Evolutionary conservation across 2,113 vertebrate genomes (phyloP), one percentile per base, ranked within the genome.

Genomic region (Emydocephalus ijimae): DNA sequence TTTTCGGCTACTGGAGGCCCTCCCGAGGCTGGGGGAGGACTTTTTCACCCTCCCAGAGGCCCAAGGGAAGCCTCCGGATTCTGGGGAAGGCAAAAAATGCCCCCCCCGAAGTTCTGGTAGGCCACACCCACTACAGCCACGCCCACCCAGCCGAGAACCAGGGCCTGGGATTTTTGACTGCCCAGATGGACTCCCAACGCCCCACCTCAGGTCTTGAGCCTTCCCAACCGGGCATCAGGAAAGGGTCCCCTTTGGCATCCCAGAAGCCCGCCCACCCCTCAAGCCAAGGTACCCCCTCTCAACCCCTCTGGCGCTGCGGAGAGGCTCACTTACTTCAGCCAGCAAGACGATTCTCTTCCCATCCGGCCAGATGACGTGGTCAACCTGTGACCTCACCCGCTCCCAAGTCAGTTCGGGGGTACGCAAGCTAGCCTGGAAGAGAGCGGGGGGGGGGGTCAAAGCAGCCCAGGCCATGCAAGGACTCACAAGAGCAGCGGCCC

Each of bases 371-470:
- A 99, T 99, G 93, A 99, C 98, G 4, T 99, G 99, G 96, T 99
- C 99, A 95, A 99, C 99, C 96, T 99, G 99, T 88, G 99, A 99
- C 94, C 99, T 98, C 56, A 99, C 99, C 64, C 99, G 97, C 97
- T 99, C 99, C 99, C 99, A 99, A 91, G 99, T 99, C 93, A 99
- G 98, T 94, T 99, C 99, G 0, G 99, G 99, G 0, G 99, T 99
- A 87, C 99, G 97, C 95, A 99, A 98, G 97, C 99, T 99, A 0
- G 99, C 99, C 99, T 99, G 94, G 20, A 97, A 95, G 56, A 93
- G 0, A 56, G 26, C 0, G 10, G 2, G 0, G 2, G 0, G 6
- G 0, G 24, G 0, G 0, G 11, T 56, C 0, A 18, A 48, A 56
- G 14, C 0, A 0, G 54, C 0, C 21, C 43, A 1, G 23, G 20